A percentile compares a stretch with the other conserved stretches of the same genome.
phyloP scores from a whole-genome alignment of 2,888 invertebrate genomes.

The Temnothorax unifasciatus region DNA sequence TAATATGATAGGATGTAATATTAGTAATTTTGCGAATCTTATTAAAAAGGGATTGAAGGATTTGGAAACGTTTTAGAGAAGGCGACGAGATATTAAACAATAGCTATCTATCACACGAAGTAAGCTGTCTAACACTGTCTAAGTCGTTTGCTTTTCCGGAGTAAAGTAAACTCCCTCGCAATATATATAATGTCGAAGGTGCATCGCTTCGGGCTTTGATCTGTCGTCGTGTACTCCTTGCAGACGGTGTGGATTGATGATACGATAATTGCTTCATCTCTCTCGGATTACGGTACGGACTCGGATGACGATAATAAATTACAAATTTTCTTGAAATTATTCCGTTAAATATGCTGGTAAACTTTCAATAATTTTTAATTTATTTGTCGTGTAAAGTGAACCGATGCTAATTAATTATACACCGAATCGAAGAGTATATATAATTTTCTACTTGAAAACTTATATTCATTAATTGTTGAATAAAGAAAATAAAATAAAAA shows the following conservation, averaged over 20 bases:
- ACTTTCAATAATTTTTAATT: background rate
- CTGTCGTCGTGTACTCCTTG: slow-evolving; percentile 27
- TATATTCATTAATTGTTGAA: background rate
- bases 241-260: slow-evolving; percentile 1
- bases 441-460: slow-evolving; percentile 1
- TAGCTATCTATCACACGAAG: background rate
- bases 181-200: slow-evolving; percentile 15
- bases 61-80: background rate
- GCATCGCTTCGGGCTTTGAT: slow-evolving; percentile 37
- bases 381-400: background rate
- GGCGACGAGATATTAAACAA: slow-evolving; percentile 3
- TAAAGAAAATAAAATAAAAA: background rate
- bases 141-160: background rate
- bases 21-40: background rate
- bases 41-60: background rate
- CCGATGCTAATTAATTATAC: background rate
- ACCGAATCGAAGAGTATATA: background rate
- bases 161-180: slow-evolving; percentile 17
- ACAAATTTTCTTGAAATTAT: slow-evolving; percentile 1
- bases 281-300: background rate
- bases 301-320: slow-evolving; percentile 27
- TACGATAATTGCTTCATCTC: slow-evolving; percentile 17
- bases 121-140: slow-evolving; percentile 31
- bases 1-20: background rate
- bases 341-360: background rate